These are phyloP conservation scores for Trichacis sp. DNA, from an alignment of 2,888 invertebrate species.

Conservation along the genomic window DNA sequence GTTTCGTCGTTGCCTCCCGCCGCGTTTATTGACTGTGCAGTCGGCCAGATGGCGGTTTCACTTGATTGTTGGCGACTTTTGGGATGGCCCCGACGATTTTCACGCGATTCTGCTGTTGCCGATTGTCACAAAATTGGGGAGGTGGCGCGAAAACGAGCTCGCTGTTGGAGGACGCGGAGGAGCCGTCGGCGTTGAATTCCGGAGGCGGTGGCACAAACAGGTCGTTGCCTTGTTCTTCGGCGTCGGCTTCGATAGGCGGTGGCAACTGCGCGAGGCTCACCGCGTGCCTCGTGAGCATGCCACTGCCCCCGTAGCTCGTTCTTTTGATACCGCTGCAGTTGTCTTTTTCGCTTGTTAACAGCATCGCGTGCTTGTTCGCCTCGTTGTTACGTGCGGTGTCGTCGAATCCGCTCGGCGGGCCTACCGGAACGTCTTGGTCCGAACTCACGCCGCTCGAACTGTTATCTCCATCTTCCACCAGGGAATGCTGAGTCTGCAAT, in stretches of 20 bases:
- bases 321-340: conserved; percentile 54
- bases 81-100: conserved; percentile 88
- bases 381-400: conserved; percentile 65
- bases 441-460: conserved; percentile 90
- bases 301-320: conserved; percentile 61
- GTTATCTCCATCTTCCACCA: conserved; percentile 84
- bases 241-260: conserved; percentile 80
- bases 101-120: conserved; percentile 72
- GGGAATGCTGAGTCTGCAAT: conserved; percentile 64
- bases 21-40: conserved; percentile 65
- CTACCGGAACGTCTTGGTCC: conserved; percentile 80
- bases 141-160: conserved; percentile 85
- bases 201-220: conserved; percentile 74
- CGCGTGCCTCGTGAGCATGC: conserved; percentile 75
- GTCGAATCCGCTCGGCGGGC: conserved; percentile 70
- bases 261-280: conserved; percentile 84
- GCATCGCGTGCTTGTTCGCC: conserved; percentile 55
- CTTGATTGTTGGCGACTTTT: conserved; percentile 71
- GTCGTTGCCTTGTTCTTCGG: conserved; percentile 76
- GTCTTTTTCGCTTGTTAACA: conserved; percentile 58
- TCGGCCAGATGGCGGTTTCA: conserved; percentile 70
- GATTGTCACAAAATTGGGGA: conserved; percentile 88
- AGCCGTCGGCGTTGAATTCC: conserved; percentile 71
- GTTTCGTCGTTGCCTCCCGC: neutral
- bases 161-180: conserved; percentile 67